Evolutionary conservation across 1,140 invertebrate species (phyloP).

Genomic region (Octopus sinensis): DNA sequence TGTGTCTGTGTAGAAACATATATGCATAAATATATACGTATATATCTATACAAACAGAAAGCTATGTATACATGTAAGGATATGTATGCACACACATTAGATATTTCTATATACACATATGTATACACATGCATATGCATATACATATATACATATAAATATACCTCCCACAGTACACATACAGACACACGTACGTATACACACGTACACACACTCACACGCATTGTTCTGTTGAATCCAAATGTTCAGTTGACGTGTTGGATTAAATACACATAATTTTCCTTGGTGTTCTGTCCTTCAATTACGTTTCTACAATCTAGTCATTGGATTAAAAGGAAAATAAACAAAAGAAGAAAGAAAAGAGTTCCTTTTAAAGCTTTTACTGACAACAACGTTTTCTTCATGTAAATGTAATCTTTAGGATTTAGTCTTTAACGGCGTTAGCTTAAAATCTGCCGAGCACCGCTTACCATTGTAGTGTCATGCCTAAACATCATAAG

Average conservation of each 20-base stretch:
- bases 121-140: slow-evolving; percentile 1
- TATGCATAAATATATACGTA: background rate
- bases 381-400: too few species aligned
- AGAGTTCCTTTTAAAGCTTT: too few species aligned
- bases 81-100: background rate
- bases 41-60: background rate
- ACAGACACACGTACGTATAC: slow-evolving; percentile 17
- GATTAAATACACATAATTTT: background rate
- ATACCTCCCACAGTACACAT: background rate
- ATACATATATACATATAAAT: slow-evolving; percentile 18
- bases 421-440: too few species aligned
- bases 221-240: background rate
- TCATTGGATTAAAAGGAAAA: too few species aligned
- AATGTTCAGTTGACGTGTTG: background rate
- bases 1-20: too few species aligned
- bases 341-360: too few species aligned
- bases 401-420: too few species aligned
- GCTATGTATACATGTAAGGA: background rate
- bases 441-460: too few species aligned
- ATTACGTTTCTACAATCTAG: too few species aligned
- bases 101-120: background rate
- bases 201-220: slow-evolving; percentile 16
- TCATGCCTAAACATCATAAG: too few species aligned
- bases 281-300: too few species aligned
- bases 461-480: too few species aligned